Conservation (phyloP, 2,797 vertebrate species). For the Manis crassicaudata region DNA sequence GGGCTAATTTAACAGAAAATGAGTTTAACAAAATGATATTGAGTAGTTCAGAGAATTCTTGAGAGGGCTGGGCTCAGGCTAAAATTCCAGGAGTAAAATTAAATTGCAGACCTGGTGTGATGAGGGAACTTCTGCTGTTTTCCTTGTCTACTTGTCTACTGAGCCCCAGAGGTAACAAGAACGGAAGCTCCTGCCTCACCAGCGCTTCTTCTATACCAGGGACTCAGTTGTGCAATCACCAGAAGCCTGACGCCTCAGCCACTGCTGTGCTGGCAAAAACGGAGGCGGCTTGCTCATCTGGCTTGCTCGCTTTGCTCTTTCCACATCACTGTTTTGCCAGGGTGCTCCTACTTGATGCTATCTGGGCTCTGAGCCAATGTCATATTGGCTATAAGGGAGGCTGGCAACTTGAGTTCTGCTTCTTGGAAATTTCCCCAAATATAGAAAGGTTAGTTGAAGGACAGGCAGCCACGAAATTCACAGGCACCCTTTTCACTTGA, state of each 20-base stretch:
- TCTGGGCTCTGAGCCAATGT: neutral
- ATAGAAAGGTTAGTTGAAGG: neutral
- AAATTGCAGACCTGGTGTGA: neutral
- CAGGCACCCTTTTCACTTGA: neutral
- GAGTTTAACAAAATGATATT: neutral
- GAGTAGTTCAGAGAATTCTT: neutral
- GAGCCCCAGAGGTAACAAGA: neutral
- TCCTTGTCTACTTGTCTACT: neutral
- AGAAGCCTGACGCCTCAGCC: neutral
- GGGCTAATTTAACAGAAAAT: neutral
- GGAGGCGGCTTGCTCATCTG: neutral
- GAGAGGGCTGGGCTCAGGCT: neutral
- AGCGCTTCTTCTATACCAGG: neutral
- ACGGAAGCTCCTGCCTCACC: neutral
- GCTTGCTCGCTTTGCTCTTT: neutral
- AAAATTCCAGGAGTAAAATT: neutral
- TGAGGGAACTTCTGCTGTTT: neutral
- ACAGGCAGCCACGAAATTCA: neutral
- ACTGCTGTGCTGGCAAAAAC: neutral
- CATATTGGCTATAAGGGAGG: neutral
- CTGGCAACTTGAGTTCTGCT: conserved; percentile 3
- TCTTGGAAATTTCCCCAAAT: conserved; percentile 28
- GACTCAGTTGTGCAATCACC: neutral
- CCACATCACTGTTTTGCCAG: neutral
- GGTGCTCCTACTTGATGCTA: neutral